Conservation (phyloP, 2,888 invertebrate genomes). For the Amphipoea lucens region DNA sequence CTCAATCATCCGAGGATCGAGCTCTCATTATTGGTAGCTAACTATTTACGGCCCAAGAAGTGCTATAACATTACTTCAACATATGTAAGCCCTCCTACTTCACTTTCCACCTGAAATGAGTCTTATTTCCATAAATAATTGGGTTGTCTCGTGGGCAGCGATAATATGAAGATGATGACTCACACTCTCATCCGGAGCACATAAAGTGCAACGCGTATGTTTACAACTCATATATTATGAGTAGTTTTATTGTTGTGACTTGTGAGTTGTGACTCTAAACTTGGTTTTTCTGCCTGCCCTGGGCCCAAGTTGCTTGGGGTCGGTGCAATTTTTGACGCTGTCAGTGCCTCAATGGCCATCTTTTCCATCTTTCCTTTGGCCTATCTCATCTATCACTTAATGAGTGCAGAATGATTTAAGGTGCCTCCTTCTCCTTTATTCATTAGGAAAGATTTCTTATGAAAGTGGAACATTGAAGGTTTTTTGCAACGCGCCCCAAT, state of each 20-base stretch:
- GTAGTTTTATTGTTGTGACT: slow-evolving; percentile 15
- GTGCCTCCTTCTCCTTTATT: background rate
- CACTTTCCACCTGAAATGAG: slow-evolving; percentile 30
- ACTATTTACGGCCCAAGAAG: background rate
- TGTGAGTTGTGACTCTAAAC: no score
- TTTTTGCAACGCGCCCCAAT: background rate
- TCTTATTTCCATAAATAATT: slow-evolving; percentile 54
- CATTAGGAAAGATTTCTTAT: background rate
- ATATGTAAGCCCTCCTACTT: background rate
- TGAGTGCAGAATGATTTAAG: background rate
- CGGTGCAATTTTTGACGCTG: background rate
- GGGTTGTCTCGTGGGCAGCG: slow-evolving; percentile 28
- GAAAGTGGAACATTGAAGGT: background rate
- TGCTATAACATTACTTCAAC: background rate
- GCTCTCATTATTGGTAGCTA: background rate
- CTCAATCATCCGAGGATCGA: background rate
- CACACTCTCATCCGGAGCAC: slow-evolving; percentile 44
- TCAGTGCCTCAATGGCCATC: no score
- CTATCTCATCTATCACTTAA: background rate
- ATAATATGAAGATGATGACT: slow-evolving; percentile 48
- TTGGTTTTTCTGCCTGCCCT: background rate
- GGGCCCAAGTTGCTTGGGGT: no score
- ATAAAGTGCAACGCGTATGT: slow-evolving; percentile 16
- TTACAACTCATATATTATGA: slow-evolving; percentile 17
- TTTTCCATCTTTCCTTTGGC: background rate